Evolutionary conservation across 2,113 vertebrate species (phyloP), one percentile per base, ranked within the genome.

Genomic region (Python bivittatus): DNA sequence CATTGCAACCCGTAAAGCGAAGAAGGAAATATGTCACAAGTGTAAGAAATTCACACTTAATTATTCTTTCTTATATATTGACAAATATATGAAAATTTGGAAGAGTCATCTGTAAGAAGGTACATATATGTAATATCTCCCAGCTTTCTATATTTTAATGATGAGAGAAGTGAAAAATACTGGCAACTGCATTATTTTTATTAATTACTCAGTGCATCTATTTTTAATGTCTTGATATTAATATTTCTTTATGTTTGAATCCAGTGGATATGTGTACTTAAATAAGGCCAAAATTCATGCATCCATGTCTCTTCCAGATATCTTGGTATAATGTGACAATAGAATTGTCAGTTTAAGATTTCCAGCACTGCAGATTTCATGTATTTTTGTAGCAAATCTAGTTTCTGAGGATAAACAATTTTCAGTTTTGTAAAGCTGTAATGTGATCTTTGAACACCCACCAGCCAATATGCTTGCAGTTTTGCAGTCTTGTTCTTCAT

Each of bases 81-180:
- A 68, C 11, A 17, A 48, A 29, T 38, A 4, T 48, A 13, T 84
- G 52, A 42, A 83, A 90, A 17, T 12, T 90, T 44, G 48, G 25
- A 60, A 61, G 1, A 68, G n/a, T n/a, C 12, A n/a, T 68, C 27
- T 68, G 29, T n/a, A 68, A 4, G 29, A 68, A 64, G 61, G 27
- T 12, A 64, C 29, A 29, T 64, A 12, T 64, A 29, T 64, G 61
- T 68, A 68, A 68, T 68, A n/a, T 54, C 33, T 91, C 29, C 33
- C 56, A 84, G 44, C 5, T 84, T 95, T 94, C 90, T 33, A 23
- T 68, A 68, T 68, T 68, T 68, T n/a, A 68, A 68, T 68, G 61
- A n/a, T n/a, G 61, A 89, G 17, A 33, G 56, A 20, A 42, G 92
- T 85, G 72, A 94, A 79, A 94, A 94, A 53, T 91, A 23, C 4